phyloP scores from a whole-genome alignment of 2,113 vertebrate species.

The Salminus brasiliensis region DNA sequence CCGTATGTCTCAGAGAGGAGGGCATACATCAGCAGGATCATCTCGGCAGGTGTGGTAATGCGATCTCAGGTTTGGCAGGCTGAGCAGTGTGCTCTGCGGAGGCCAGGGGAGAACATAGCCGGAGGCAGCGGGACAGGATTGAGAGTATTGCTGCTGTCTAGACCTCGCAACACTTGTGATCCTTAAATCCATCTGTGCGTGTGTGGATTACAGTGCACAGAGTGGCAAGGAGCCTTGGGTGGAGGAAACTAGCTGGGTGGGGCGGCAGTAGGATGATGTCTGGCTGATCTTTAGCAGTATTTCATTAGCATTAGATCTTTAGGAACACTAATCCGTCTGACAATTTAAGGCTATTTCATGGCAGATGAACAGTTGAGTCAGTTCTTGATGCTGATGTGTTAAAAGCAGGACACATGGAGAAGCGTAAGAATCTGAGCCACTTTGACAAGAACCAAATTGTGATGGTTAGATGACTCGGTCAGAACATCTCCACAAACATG shows the following conservation, averaged over 20 bases:
- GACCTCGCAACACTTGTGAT: conserved; percentile 45
- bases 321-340: too few species aligned
- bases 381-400: too few species aligned
- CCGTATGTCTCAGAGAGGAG: conserved; percentile 15
- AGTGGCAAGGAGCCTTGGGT: background rate
- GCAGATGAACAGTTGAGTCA: too few species aligned
- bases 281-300: background rate
- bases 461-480: too few species aligned
- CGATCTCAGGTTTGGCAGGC: conserved; percentile 28
- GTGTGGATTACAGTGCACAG: conserved; percentile 20
- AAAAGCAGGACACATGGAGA: too few species aligned
- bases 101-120: conserved; percentile 35
- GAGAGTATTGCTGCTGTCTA: conserved; percentile 44
- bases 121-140: conserved; percentile 31
- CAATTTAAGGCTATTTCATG: too few species aligned
- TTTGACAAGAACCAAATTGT: too few species aligned
- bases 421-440: too few species aligned
- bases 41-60: conserved; percentile 35
- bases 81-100: conserved; percentile 32
- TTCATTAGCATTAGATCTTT: background rate
- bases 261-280: background rate
- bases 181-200: conserved; percentile 37
- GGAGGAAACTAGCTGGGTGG: background rate
- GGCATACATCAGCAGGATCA: conserved; percentile 16
- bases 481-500: too few species aligned